These are phyloP conservation scores for Magallana ariakensis DNA, from an alignment of 1,140 invertebrate genomes.

Conservation along the genomic window DNA sequence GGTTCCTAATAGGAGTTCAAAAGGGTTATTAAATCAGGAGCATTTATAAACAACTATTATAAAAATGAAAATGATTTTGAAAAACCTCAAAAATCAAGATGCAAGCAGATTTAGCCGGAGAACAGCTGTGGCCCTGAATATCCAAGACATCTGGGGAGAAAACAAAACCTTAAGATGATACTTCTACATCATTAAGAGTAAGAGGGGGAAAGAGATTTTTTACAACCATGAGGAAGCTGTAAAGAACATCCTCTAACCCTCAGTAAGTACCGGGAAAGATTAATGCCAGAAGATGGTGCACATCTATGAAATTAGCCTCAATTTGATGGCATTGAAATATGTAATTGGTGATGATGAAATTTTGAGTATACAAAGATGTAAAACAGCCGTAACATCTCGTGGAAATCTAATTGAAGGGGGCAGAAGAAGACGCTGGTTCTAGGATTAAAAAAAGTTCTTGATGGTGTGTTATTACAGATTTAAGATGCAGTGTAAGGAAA, in stretches of 20 bases:
- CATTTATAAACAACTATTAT: too few species aligned
- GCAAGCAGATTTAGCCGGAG: too few species aligned
- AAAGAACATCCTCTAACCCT: not conserved
- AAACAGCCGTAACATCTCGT: not conserved
- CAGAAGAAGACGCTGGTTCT: not conserved
- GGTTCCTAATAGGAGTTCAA: too few species aligned
- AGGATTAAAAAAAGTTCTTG: not conserved
- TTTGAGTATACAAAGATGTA: not conserved
- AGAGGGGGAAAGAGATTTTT: not conserved
- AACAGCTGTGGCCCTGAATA: not conserved
- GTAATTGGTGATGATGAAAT: constrained; percentile 34
- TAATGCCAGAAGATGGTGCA: not conserved
- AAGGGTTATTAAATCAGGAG: too few species aligned
- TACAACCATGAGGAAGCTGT: not conserved
- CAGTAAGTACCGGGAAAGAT: not conserved
- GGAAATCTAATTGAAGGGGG: constrained; percentile 25
- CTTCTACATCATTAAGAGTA: not conserved
- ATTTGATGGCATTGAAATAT: constrained; percentile 34
- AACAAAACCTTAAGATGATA: not conserved
- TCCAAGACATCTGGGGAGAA: not conserved
- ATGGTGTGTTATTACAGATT: constrained; percentile 18
- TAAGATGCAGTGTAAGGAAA: not conserved
- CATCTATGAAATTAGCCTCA: constrained; percentile 25
- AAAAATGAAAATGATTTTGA: too few species aligned
- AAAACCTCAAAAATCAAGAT: too few species aligned